Base-by-base conservation (phyloP, 2,797 vertebrate species). In the Dromococcyx pavoninus region DNA sequence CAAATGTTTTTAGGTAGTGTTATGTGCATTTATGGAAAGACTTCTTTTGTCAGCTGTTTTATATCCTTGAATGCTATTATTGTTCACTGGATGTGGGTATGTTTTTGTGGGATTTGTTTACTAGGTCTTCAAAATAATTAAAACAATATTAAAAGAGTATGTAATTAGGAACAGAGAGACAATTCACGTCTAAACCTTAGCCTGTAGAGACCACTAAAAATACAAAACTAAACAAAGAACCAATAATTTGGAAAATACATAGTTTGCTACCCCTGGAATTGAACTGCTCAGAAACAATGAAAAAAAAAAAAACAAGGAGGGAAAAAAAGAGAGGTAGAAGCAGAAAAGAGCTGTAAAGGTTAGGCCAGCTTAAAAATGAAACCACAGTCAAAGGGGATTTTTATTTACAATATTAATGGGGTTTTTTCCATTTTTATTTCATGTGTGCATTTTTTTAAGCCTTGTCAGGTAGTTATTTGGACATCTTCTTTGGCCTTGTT, bases 331-430 rank as follows among this genome's bases (percentile, higher is more conserved):
- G 11, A 27, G 2, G n/a, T 10, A 74, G 76, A 88, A 77, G 25
- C 41, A 66, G 58, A 91, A 43, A 33, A 24, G 13, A 76, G 14
- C 2, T n/a, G 7, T 64, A 58, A 69, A 44, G 33, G 14, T 5
- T 71, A 64, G 60, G 3, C 43, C 19, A 43, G 7, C 28, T 81
- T 80, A 69, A 69, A 94, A 54, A n/a, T 48, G 78, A 74, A 93
- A 32, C 18, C 18, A 24, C 16, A 44, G 11, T 50, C 7, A 48
- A 6, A 32, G 13, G 7, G 1, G 0, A 0, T 12, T 41, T 41
- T 41, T 41, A 41, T 39, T 41, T 41, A 41, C 14, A 41, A 41
- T 41, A 39, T 41, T 41, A 41, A 41, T 39, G 41, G 39, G 43
- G 44, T 74, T 62, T 79, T 53, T 53, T 32, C 27, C 8, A 12